Base-by-base conservation (phyloP, 2,888 invertebrate species). In the Eilema sororculum region DNA sequence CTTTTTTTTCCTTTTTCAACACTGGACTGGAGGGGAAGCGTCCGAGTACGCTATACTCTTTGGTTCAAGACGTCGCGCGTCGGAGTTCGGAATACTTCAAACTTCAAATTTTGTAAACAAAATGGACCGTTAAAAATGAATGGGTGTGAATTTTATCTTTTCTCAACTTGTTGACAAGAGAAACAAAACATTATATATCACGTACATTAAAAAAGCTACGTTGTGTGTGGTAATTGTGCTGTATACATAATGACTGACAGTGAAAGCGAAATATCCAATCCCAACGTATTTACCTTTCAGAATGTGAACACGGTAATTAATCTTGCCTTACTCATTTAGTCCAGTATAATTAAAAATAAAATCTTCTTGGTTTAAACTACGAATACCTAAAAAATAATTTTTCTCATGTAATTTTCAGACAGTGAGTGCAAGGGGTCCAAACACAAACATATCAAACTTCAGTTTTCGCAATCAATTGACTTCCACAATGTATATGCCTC, bases 261-360 rank as follows among this genome's bases (percentile, higher is more conserved):
- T 86, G 93, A 91, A 67, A 87, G 86, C 63, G 90, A 91, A 71
- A 73, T 87, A 22, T 80, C 87, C 67, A 81, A 84, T 24, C 25
- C 71, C 72, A 86, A 84, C 79, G 80, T 84, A 70, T 86, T 82
- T 76, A 84, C 81, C 22, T 89, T 85, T 75, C 87, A 83, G 75
- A 89, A 88, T 85, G 85, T 81, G 67, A 86, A 81, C 73, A 87
- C 85, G 67, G 93, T 93, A 74, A 84, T 89, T 87, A 46, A 22
- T 22, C 16, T 33, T 33, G 22, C 22, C 46, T 28, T 64, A n/a
- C 24, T 46, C 37, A 3, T 41, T 10, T 24, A 46, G 20, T 5
- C 37, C 41, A 10, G 16, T 4, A 28, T 58, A 16, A 28, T 8
- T 6, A 56, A 20, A 28, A 58, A 66, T 20, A n/a, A 12, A 46